Percentiles rank a stretch among this genome's conserved stretches.
Evolutionary conservation across 2,113 vertebrate species (phyloP).

Genomic region (Ctenodactylus gundi): DNA sequence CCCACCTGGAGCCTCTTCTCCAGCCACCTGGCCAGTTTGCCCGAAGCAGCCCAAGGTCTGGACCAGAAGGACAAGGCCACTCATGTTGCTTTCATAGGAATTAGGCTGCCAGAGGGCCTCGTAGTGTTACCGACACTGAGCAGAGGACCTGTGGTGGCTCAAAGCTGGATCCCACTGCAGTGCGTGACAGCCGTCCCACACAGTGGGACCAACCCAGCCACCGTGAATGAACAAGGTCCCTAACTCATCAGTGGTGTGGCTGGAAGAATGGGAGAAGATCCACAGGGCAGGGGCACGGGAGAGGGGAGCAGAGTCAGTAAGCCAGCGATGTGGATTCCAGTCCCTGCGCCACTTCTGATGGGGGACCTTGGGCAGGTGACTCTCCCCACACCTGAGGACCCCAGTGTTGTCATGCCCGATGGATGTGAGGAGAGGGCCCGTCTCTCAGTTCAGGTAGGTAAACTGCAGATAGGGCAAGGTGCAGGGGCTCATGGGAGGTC

Average conservation of each 20-base stretch:
- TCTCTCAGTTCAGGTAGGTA: background rate
- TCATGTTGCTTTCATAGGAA: too few relatives aligned
- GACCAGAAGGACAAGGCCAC: background rate
- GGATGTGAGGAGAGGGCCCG: background rate
- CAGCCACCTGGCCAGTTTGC: background rate
- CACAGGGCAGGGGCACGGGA: too few relatives aligned
- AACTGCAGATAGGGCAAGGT: background rate
- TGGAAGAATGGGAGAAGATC: too few relatives aligned
- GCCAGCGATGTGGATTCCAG: background rate
- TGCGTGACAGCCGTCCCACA: background rate
- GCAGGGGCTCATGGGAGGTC: background rate
- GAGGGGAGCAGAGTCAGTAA: too few relatives aligned
- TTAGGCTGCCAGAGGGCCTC: background rate
- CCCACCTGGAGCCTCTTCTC: background rate
- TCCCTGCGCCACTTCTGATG: background rate
- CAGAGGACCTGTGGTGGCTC: background rate
- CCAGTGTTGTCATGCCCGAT: background rate
- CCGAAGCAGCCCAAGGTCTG: background rate
- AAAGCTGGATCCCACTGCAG: background rate
- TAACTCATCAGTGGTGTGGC: background rate
- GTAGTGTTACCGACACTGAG: background rate
- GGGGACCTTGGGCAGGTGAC: background rate
- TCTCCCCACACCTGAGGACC: background rate
- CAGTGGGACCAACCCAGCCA: too few relatives aligned
- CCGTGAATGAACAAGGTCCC: background rate